A percentile compares a stretch with the other conserved stretches of the same genome.
phyloP scores from a whole-genome alignment of 2,113 vertebrate genomes.

The Cettia cetti region DNA sequence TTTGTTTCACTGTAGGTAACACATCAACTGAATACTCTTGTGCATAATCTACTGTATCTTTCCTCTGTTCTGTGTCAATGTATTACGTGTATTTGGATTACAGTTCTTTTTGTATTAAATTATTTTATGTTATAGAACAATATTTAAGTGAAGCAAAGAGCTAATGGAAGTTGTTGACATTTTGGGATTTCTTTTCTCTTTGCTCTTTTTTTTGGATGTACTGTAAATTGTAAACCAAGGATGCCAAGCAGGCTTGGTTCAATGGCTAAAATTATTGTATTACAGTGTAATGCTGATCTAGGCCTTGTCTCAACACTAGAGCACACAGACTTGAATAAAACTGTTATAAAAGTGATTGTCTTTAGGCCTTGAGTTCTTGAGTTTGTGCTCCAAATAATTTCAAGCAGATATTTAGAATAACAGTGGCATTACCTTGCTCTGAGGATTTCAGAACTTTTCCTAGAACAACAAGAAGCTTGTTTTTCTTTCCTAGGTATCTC shows the following conservation, averaged over 20 bases:
- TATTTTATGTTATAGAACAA: slow-evolving; percentile 73
- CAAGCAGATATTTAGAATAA: not conserved
- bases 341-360: slow-evolving; percentile 61
- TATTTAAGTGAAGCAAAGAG: slow-evolving; percentile 78
- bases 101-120: slow-evolving; percentile 72
- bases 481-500: not conserved
- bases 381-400: not conserved
- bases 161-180: slow-evolving; percentile 61
- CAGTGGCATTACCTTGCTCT: not conserved
- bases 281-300: slow-evolving; percentile 80
- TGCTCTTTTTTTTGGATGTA: slow-evolving; percentile 72
- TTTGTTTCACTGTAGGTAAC: slow-evolving; percentile 65
- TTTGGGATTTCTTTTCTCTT: slow-evolving; percentile 63
- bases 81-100: slow-evolving; percentile 65
- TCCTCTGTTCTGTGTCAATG: slow-evolving; percentile 67
- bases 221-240: slow-evolving; percentile 79
- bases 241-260: slow-evolving; percentile 86
- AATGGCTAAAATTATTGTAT: slow-evolving; percentile 75
- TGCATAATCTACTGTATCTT: slow-evolving; percentile 70
- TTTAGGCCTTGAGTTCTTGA: slow-evolving; percentile 2
- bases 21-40: slow-evolving; percentile 58
- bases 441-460: not conserved
- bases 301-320: slow-evolving; percentile 87
- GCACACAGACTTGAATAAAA: slow-evolving; percentile 93
- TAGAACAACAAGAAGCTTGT: not conserved